Evolutionary conservation across 2,888 invertebrate genomes (phyloP).

Genomic region (Serripes groenlandicus): DNA sequence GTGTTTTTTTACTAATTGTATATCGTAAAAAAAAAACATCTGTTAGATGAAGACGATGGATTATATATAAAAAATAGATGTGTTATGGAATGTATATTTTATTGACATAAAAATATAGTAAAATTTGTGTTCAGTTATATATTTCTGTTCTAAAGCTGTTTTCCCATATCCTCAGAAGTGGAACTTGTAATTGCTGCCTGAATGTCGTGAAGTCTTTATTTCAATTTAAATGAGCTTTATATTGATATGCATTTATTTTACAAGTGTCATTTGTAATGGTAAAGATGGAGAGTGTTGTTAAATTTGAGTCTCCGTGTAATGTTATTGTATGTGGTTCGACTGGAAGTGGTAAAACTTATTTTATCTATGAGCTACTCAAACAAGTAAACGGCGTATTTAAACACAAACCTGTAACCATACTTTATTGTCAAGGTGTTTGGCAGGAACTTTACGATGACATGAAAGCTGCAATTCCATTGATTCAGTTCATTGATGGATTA

Average conservation of each 20-base stretch:
- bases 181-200: too few species aligned
- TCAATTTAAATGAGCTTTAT: background rate
- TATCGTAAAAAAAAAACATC: too few species aligned
- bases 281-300: slow-evolving; percentile 4
- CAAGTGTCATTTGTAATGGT: background rate
- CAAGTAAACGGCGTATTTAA: slow-evolving; percentile 22
- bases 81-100: background rate
- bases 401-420: slow-evolving; percentile 27
- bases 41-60: too few species aligned
- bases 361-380: background rate
- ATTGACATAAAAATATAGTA: background rate
- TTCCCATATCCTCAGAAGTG: too few species aligned
- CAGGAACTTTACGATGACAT: slow-evolving; percentile 16
- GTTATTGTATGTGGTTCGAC: background rate
- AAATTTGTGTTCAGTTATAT: background rate
- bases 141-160: background rate
- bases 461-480: slow-evolving; percentile 15
- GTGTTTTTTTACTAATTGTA: too few species aligned
- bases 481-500: slow-evolving; percentile 39
- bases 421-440: slow-evolving; percentile 27
- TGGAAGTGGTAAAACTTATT: slow-evolving; percentile 1
- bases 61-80: too few species aligned
- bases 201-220: too few species aligned
- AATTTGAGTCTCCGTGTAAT: background rate
- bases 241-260: background rate